Conservation (phyloP, 2,113 vertebrate genomes). For the Gallinago undulata region DNA sequence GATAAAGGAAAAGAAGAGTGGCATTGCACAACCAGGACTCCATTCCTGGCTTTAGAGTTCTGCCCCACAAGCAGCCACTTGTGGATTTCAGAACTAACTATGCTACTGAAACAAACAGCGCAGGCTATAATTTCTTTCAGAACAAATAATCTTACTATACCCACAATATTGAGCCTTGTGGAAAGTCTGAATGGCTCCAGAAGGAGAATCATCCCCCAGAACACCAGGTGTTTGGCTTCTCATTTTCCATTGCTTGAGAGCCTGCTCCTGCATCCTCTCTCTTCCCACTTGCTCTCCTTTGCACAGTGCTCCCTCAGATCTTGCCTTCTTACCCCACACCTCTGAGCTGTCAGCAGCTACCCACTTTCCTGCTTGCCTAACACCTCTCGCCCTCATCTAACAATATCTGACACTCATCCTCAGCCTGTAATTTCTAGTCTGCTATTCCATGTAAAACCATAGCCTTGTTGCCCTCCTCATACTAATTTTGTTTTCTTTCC, state of each 20-base stretch:
- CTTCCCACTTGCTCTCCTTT: not conserved
- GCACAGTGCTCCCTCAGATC: not conserved
- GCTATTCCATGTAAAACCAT: conserved; percentile 27
- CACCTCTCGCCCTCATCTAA: not conserved
- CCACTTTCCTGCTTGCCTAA: conserved; percentile 45
- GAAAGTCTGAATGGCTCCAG: not conserved
- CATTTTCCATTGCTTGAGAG: not conserved
- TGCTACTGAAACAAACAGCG: not conserved
- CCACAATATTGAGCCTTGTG: not conserved
- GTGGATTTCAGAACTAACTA: not conserved
- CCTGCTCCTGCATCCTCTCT: not conserved
- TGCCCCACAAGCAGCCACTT: not conserved
- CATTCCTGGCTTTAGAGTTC: not conserved
- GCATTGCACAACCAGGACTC: not conserved
- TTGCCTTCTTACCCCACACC: not conserved
- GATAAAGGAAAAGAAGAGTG: not conserved
- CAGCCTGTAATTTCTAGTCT: conserved; percentile 28
- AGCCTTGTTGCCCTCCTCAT: conserved; percentile 5
- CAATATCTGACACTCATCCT: conserved; percentile 32
- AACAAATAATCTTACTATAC: not conserved
- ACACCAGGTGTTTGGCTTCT: not conserved
- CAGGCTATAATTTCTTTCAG: not conserved
- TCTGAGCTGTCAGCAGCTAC: conserved; percentile 32
- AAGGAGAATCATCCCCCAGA: not conserved
- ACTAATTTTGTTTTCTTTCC: conserved; percentile 33